phyloP scores from a whole-genome alignment of 2,113 vertebrate genomes.

The Progne subis region DNA sequence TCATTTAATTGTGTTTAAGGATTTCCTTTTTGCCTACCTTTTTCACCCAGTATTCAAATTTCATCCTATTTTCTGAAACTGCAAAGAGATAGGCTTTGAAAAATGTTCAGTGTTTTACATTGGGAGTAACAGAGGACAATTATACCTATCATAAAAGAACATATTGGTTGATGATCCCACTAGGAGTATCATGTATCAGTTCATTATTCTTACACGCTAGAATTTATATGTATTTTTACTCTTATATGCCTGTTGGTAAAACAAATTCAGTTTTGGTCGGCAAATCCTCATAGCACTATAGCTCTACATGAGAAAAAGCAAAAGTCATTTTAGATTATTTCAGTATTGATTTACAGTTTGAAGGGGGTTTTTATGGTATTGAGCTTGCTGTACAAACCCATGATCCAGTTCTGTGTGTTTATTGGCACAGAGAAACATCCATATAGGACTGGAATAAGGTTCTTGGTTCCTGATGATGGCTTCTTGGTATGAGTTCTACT shows the following conservation, averaged over 20 bases:
- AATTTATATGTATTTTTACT: not conserved
- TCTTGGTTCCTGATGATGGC: not conserved
- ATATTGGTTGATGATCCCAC: not conserved
- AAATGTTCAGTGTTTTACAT: not conserved
- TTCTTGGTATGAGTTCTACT: not conserved
- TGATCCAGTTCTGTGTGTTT: not conserved
- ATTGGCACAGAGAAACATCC: not conserved
- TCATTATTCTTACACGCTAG: not conserved
- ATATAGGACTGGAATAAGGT: not conserved
- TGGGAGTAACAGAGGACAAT: not conserved
- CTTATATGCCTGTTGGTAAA: not conserved
- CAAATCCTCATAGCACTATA: not conserved
- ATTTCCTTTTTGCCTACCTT: not conserved
- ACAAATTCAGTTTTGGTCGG: not conserved
- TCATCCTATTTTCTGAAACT: not conserved
- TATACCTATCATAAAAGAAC: not conserved
- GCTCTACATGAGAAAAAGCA: not conserved
- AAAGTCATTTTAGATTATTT: not conserved
- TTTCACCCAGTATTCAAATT: not conserved
- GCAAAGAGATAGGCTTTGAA: not conserved
- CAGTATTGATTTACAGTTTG: not conserved
- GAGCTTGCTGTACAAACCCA: not conserved
- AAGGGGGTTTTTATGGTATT: not conserved
- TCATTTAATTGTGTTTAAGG: not conserved
- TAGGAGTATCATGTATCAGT: not conserved